A percentile compares a stretch with the other conserved stretches of the same genome.
These are phyloP conservation scores for Brachionus sp. DNA, from an alignment of 1,140 invertebrate species.

Conservation along the genomic window DNA sequence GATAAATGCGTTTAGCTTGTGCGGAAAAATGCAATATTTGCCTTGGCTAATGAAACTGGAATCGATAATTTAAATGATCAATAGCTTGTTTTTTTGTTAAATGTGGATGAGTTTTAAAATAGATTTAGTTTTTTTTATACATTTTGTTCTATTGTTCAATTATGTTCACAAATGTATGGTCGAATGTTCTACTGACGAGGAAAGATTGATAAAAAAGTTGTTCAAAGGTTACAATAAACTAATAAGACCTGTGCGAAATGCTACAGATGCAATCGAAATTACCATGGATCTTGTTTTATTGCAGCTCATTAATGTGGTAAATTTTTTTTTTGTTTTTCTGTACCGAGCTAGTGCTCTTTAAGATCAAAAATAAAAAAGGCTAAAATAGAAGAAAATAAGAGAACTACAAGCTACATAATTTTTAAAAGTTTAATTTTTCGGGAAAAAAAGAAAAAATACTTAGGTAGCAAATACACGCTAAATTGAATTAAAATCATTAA, in stretches of 20 bases:
- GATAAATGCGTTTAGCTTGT: neutral
- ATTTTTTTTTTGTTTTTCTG: too few relatives aligned
- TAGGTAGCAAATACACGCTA: too few relatives aligned
- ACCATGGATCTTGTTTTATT: conserved; percentile 84
- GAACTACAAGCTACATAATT: too few relatives aligned
- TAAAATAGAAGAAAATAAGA: too few relatives aligned
- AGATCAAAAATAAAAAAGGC: too few relatives aligned
- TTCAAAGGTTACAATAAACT: conserved; percentile 80
- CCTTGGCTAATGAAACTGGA: neutral
- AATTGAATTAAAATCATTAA: neutral
- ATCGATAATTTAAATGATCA: conserved; percentile 16
- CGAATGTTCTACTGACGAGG: conserved; percentile 52
- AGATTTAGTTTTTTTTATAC: neutral
- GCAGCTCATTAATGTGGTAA: conserved; percentile 95
- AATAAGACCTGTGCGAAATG: conserved; percentile 82
- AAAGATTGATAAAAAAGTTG: conserved; percentile 69
- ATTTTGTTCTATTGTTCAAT: neutral
- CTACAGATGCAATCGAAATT: conserved; percentile 85
- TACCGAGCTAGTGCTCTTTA: too few relatives aligned
- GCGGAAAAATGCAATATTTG: neutral
- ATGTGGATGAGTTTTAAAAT: conserved; percentile 34
- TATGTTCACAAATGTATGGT: conserved; percentile 47
- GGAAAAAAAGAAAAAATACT: too few relatives aligned
- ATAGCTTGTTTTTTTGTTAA: neutral
- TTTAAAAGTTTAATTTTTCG: too few relatives aligned